Base-by-base conservation (phyloP, 1,140 invertebrate genomes). In the Dolichoris vasculosae region DNA sequence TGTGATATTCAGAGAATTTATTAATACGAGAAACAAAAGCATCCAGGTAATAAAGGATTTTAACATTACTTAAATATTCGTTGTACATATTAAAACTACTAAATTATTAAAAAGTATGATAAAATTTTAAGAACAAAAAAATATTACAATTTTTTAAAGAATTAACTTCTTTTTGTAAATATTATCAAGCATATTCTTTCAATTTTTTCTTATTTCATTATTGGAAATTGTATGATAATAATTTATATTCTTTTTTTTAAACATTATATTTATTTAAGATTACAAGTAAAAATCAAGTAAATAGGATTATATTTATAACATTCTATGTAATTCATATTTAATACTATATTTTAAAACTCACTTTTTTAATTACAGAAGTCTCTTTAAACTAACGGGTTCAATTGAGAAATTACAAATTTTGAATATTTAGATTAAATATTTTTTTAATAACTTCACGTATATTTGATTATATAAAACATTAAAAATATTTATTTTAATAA, bases 1-100 rank as follows among this genome's bases (percentile, higher is more conserved):
- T 73, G 23, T 43, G 69, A 26, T 73, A n/a, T 73, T 43, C 43
- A 73, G 69, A 73, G 69, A 43, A 43, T 43, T 40, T 38, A 73
- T 43, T 43, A 40, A 43, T 73, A n/a, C 69, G 23, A 40, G 17
- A 40, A 26, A 40, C n/a, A 26, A 43, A 43, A 13, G 17, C 11
- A n/a, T 23, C 26, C 7, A 11, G 32, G 15, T 73, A 40, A 71
- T 43, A n/a, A 11, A 73, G 38, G 43, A 40, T 43, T 73, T 40
- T 43, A 73, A 43, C 23, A 1, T 43, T 26, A 73, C 43, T 43
- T 73, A 43, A 40, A 38, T 43, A 38, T 73, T 43, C 13, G 26
- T 43, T 43, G 38, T 4, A 71, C 26, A 43, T 11, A 71, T 71
- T 40, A 71, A 30, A 20, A 64, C 0, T 1, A 4, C 69, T 40